Evolutionary conservation across 2,113 vertebrate genomes (phyloP).

Genomic region (Nicator chloris): DNA sequence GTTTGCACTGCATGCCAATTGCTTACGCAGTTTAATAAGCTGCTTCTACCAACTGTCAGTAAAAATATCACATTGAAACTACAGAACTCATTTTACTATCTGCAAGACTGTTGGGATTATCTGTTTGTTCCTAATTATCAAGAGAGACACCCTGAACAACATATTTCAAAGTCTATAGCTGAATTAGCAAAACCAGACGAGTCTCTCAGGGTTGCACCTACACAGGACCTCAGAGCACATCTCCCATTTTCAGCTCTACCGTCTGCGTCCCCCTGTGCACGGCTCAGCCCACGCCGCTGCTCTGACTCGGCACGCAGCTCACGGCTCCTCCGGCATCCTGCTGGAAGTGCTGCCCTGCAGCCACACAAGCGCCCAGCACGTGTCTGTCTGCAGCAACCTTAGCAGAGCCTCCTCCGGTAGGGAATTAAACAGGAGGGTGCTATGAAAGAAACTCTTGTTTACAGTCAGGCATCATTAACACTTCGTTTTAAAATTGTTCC

Average conservation of each 20-base stretch:
- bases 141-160: background rate
- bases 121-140: background rate
- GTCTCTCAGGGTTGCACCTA: background rate
- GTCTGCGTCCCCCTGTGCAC: fast-evolving
- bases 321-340: background rate
- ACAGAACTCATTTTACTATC: background rate
- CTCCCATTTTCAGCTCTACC: background rate
- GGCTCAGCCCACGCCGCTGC: background rate
- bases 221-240: background rate
- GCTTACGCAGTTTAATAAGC: slow-evolving; percentile 11
- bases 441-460: background rate
- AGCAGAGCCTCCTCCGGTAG: background rate
- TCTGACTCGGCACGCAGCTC: fast-evolving
- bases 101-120: background rate
- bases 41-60: background rate
- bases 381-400: background rate
- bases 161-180: background rate
- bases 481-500: background rate
- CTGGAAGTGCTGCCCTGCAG: background rate
- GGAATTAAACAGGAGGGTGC: background rate
- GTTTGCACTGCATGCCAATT: background rate
- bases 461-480: background rate
- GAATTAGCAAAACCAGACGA: background rate
- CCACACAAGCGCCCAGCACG: fast-evolving
- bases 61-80: background rate